Evolutionary conservation across 2,113 vertebrate genomes (phyloP).

Genomic region (Leuciscus idus): DNA sequence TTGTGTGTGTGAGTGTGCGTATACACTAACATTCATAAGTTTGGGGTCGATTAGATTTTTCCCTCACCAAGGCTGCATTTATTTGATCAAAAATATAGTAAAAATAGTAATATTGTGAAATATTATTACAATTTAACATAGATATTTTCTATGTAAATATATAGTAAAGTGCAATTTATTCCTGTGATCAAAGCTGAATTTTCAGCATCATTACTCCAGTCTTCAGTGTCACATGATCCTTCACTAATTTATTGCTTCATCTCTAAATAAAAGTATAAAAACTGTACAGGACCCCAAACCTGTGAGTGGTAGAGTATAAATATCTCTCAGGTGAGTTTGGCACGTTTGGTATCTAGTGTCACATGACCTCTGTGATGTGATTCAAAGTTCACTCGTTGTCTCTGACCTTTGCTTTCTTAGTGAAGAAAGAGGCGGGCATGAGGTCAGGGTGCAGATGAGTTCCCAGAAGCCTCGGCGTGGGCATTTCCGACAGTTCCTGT

Average conservation of each 20-base stretch:
- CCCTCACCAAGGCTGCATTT: background rate
- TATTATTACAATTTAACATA: background rate
- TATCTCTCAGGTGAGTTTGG: background rate
- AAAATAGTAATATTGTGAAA: background rate
- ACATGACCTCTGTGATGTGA: background rate
- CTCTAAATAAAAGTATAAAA: background rate
- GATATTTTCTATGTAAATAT: background rate
- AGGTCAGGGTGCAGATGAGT: constrained; percentile 57
- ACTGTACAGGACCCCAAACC: background rate
- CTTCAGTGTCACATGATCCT: no score
- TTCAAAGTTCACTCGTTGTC: background rate
- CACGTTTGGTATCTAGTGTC: background rate
- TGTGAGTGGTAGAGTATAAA: background rate
- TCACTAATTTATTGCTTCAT: no score
- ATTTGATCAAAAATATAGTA: background rate
- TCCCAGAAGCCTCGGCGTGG: constrained; percentile 52
- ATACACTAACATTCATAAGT: background rate
- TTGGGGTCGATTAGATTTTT: background rate
- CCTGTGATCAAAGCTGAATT: no score
- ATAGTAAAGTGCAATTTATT: no score
- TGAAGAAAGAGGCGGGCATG: constrained; percentile 53
- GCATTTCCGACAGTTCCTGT: constrained; percentile 41
- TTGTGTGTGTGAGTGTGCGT: no score
- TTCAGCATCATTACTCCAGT: no score
- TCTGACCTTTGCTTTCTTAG: constrained; percentile 55